Evolutionary conservation across 2,113 vertebrate genomes (phyloP).

Genomic region (Natator depressus): DNA sequence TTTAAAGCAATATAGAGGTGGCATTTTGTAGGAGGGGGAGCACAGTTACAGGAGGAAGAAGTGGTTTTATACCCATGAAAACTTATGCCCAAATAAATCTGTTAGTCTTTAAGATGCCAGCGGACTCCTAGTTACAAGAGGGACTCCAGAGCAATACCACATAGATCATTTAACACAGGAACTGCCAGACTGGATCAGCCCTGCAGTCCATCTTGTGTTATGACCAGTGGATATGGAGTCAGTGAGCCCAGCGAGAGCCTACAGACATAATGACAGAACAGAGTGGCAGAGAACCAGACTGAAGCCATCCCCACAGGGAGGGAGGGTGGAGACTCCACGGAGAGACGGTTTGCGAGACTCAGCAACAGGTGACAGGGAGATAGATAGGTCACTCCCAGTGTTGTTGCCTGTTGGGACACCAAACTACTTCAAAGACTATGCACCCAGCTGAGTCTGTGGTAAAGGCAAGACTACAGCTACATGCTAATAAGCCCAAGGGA

Average conservation of each 20-base stretch:
- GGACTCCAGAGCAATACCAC: not conserved
- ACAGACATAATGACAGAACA: not conserved
- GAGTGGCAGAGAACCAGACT: not conserved
- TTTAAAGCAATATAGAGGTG: not conserved
- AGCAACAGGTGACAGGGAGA: not conserved
- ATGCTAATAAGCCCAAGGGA: not conserved
- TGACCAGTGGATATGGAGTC: too few species aligned
- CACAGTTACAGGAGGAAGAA: not conserved
- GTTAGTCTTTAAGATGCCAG: too few species aligned
- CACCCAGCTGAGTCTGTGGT: not conserved
- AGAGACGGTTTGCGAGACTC: not conserved
- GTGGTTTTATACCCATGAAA: too few species aligned
- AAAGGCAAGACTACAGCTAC: not conserved
- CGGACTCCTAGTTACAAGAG: too few species aligned
- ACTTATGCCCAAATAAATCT: too few species aligned
- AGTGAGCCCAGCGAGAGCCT: too few species aligned
- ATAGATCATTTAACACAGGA: not conserved
- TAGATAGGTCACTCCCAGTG: not conserved
- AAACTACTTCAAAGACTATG: not conserved
- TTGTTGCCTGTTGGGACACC: not conserved
- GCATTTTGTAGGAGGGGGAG: not conserved
- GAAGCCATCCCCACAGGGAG: not conserved
- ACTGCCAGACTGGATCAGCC: not conserved
- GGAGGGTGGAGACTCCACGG: not conserved
- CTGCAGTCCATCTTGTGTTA: not conserved